Conservation (phyloP, 2,797 vertebrate species). For the Ataeniobius toweri region DNA sequence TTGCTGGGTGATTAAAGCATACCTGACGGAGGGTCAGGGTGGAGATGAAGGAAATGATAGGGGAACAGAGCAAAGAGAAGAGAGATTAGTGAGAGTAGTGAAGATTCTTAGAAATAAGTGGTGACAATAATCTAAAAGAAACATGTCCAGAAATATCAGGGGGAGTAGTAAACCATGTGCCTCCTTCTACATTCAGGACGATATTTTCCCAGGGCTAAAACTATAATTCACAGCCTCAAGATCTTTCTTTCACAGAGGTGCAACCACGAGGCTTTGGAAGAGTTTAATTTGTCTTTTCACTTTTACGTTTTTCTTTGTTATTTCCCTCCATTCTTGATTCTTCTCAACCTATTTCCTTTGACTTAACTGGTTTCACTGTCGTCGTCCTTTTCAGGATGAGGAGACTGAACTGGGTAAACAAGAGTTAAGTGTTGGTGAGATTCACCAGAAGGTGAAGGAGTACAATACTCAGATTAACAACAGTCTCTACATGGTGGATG, state of each 20-base stretch:
- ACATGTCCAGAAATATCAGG: neutral
- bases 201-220: neutral
- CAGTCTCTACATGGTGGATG: slow-evolving; percentile 95
- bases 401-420: slow-evolving; percentile 83
- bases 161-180: neutral
- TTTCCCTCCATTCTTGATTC: neutral
- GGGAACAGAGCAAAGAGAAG: neutral
- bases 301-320: neutral
- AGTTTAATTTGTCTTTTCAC: neutral
- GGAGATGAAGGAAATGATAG: neutral
- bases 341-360: slow-evolving; percentile 10
- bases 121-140: neutral
- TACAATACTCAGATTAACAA: slow-evolving; percentile 95
- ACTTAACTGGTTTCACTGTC: neutral
- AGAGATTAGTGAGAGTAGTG: neutral
- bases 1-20: neutral
- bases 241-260: neutral
- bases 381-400: slow-evolving; percentile 85
- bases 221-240: neutral
- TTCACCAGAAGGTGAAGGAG: slow-evolving; percentile 91
- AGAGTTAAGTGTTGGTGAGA: slow-evolving; percentile 83
- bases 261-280: neutral
- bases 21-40: neutral
- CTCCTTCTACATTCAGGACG: neutral
- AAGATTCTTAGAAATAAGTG: neutral